These are phyloP conservation scores for Ibycter americanus DNA, from an alignment of 2,797 vertebrate species.

Conservation along the genomic window DNA sequence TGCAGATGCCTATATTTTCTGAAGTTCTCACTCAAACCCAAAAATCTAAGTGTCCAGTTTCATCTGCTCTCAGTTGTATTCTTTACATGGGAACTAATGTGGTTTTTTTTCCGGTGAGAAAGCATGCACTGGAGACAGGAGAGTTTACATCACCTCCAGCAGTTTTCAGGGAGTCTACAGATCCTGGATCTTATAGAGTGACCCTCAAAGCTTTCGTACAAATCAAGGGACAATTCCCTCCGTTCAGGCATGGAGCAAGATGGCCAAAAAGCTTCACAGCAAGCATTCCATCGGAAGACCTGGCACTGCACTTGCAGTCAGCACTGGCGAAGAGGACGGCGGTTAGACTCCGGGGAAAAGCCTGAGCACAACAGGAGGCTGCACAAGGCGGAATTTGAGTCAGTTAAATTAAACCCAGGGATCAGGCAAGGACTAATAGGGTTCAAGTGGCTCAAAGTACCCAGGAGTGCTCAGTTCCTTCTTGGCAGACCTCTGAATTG, in stretches of 20 bases:
- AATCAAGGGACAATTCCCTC: not conserved
- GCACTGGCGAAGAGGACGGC: not conserved
- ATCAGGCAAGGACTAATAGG: not conserved
- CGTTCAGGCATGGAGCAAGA: not conserved
- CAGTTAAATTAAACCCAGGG: not conserved
- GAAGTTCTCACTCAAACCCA: not conserved
- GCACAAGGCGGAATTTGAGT: not conserved
- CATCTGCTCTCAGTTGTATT: not conserved
- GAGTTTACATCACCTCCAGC: not conserved
- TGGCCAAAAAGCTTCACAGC: not conserved
- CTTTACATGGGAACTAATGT: not conserved
- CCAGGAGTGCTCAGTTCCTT: not conserved
- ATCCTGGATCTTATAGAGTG: accelerated
- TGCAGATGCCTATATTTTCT: not conserved
- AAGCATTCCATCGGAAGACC: not conserved
- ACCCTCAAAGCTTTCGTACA: not conserved
- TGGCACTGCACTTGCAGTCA: not conserved
- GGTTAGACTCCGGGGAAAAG: not conserved
- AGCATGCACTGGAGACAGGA: not conserved
- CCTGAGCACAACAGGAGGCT: accelerated
- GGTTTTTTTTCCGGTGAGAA: not conserved
- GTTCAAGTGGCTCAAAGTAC: not conserved
- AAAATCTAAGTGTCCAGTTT: not conserved
- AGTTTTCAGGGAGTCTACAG: not conserved
- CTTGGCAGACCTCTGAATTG: not conserved